These are phyloP conservation scores for Drosophila borealis DNA, from an alignment of 2,888 invertebrate species.

Conservation along the genomic window DNA sequence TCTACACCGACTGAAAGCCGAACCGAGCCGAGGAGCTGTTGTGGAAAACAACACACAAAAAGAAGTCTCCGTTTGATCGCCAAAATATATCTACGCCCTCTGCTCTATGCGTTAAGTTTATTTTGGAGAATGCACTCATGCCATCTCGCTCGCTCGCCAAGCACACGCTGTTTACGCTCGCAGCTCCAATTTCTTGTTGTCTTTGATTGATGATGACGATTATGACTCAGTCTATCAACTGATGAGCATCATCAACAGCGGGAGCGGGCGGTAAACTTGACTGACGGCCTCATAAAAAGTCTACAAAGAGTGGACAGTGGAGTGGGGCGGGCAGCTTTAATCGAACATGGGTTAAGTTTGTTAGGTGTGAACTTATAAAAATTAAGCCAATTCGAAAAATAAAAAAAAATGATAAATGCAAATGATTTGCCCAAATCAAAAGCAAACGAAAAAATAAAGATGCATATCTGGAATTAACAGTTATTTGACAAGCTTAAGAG, in stretches of 20 bases:
- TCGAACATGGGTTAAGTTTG: slow-evolving; percentile 41
- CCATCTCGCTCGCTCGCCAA: slow-evolving; percentile 1
- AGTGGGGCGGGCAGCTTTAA: background rate
- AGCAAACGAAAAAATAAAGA: background rate
- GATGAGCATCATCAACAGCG: slow-evolving; percentile 10
- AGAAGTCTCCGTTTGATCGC: slow-evolving; percentile 18
- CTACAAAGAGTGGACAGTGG: slow-evolving; percentile 13
- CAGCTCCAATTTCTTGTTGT: slow-evolving; percentile 50
- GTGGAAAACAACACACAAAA: background rate
- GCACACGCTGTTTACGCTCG: slow-evolving; percentile 15
- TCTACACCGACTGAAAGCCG: background rate
- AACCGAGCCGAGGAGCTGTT: background rate
- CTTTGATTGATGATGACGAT: slow-evolving; percentile 69
- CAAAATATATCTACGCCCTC: background rate
- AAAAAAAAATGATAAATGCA: slow-evolving; percentile 27
- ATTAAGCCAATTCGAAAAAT: slow-evolving; percentile 27
- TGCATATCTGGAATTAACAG: slow-evolving; percentile 9
- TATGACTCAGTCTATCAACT: slow-evolving; percentile 65
- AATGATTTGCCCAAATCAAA: slow-evolving; percentile 29
- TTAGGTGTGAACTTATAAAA: slow-evolving; percentile 59
- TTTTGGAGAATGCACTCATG: slow-evolving; percentile 14
- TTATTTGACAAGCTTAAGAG: slow-evolving; percentile 3
- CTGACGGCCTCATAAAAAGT: slow-evolving; percentile 30
- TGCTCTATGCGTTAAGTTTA: background rate
- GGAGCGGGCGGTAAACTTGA: slow-evolving; percentile 2